Base-by-base conservation (phyloP, 2,888 invertebrate species). In the Acanthoscelides obtectus region DNA sequence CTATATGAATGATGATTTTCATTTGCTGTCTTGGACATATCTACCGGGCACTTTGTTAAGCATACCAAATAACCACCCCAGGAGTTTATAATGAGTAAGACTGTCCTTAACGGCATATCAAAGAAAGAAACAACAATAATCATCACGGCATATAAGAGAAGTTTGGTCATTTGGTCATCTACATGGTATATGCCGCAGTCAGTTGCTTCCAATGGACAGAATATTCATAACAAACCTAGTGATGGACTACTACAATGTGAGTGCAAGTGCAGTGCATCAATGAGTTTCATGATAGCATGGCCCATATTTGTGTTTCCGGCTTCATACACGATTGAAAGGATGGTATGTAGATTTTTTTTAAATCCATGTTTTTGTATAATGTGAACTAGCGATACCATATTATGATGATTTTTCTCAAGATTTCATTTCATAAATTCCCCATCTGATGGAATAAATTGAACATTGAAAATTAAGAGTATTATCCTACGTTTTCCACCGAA, bases 191-290 rank as follows among this genome's bases (percentile, higher is more conserved):
- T 83, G 96, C 97, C 19, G 92, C 94, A 72, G 91, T 94, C 71
- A 98, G 96, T 84, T 91, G 96, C 70, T 92, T 95, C 88, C 98
- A 98, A 86, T 98, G 98, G 98, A 94, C 97, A 79, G 94, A 98
- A 86, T 95, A 96, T 88, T 93, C 82, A 96, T 98, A 76, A 91
- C 93, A 78, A 93, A 96, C 83, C 90, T 95, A 73, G 89, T 97
- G 68, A 88, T 87, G 81, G 90, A 90, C 80, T 94, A 94, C 86
- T 95, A 95, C 83, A 88, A 87, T 64, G 91, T 94, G 22, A 87
- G 88, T 78, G 89, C 89, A 77, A 89, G 90, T 79, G 89, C 90
- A 78, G 94, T 99, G 71, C 98, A 22, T 96, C 97, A 66, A 95
- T 99, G 93, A 90, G 98, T 81, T 98, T 93, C 87, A 98, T 98